Evolutionary conservation across 2,888 invertebrate genomes (phyloP).

Genomic region (Sisyra terminalis): DNA sequence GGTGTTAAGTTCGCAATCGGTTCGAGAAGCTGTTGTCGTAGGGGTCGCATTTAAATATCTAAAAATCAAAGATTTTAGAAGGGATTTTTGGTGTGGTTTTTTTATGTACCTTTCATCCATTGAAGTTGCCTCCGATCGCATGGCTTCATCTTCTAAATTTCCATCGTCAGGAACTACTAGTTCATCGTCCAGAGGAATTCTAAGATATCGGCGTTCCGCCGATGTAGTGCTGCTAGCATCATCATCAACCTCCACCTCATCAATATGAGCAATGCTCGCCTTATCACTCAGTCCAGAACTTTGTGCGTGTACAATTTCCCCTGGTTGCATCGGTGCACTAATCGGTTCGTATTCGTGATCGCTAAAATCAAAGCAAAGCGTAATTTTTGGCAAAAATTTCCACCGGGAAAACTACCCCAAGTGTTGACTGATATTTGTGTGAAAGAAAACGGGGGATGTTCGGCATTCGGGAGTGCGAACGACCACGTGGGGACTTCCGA

Average conservation of each 20-base stretch:
- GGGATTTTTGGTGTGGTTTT: slow-evolving; percentile 1
- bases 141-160: slow-evolving; percentile 21
- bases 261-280: slow-evolving; percentile 8
- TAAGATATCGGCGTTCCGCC: slow-evolving; percentile 10
- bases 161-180: slow-evolving; percentile 25
- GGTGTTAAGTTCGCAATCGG: slow-evolving; percentile 45
- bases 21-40: slow-evolving; percentile 38
- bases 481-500: slow-evolving; percentile 40
- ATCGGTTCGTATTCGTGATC: slow-evolving; percentile 90
- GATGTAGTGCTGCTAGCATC: slow-evolving; percentile 8
- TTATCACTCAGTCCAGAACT: slow-evolving; percentile 1
- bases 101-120: slow-evolving; percentile 21
- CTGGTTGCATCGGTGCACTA: slow-evolving; percentile 43
- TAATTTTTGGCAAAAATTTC: no score
- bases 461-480: slow-evolving; percentile 1
- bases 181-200: slow-evolving; percentile 24
- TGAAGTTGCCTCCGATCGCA: slow-evolving; percentile 20
- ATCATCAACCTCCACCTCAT: slow-evolving; percentile 7
- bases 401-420: background rate
- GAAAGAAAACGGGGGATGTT: slow-evolving; percentile 3
- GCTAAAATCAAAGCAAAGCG: slow-evolving; percentile 45
- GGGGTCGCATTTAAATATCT: slow-evolving; percentile 40
- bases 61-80: background rate
- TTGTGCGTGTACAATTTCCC: slow-evolving; percentile 16
- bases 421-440: background rate